Percentiles rank a stretch among this genome's conserved stretches.
These are phyloP conservation scores for Pseudomugil tenellus DNA, from an alignment of 2,797 vertebrate species.

Conservation along the genomic window DNA sequence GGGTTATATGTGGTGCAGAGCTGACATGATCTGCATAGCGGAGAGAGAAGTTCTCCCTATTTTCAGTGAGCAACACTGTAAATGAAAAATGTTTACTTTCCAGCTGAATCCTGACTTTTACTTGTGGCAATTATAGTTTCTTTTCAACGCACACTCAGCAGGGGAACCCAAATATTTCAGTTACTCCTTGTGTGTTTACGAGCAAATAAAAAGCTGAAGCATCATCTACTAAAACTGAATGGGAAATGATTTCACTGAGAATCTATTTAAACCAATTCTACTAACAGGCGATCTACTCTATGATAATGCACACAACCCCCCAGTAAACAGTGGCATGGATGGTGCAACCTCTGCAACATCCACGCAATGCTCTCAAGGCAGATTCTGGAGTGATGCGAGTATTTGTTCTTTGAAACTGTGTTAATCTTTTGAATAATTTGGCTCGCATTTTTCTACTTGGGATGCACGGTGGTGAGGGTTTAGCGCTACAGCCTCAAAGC, in stretches of 20 bases:
- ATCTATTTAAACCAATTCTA: slow-evolving; percentile 55
- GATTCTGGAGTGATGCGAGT: slow-evolving; percentile 35
- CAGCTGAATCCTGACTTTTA: slow-evolving; percentile 25
- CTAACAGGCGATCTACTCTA: slow-evolving; percentile 33
- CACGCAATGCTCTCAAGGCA: slow-evolving; percentile 33
- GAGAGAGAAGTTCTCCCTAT: neutral
- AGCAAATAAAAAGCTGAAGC: slow-evolving; percentile 6
- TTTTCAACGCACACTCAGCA: slow-evolving; percentile 11
- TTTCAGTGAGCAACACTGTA: neutral
- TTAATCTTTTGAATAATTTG: slow-evolving; percentile 19
- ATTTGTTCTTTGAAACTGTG: slow-evolving; percentile 27
- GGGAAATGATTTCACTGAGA: slow-evolving; percentile 44
- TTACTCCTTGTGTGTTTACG: slow-evolving; percentile 47
- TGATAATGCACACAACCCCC: slow-evolving; percentile 27
- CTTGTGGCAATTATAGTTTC: slow-evolving; percentile 11
- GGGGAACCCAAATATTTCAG: slow-evolving; percentile 49
- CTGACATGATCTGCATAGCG: neutral
- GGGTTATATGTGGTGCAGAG: neutral
- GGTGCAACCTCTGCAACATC: slow-evolving; percentile 46
- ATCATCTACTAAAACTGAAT: slow-evolving; percentile 20
- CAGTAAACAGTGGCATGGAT: slow-evolving; percentile 27
- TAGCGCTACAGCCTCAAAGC: too few species aligned
- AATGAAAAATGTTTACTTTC: slow-evolving; percentile 5
- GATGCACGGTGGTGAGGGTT: too few species aligned
- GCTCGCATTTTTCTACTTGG: neutral